These are phyloP conservation scores for Ichneumoninae sp. DNA, from an alignment of 2,888 invertebrate species.

Conservation along the genomic window DNA sequence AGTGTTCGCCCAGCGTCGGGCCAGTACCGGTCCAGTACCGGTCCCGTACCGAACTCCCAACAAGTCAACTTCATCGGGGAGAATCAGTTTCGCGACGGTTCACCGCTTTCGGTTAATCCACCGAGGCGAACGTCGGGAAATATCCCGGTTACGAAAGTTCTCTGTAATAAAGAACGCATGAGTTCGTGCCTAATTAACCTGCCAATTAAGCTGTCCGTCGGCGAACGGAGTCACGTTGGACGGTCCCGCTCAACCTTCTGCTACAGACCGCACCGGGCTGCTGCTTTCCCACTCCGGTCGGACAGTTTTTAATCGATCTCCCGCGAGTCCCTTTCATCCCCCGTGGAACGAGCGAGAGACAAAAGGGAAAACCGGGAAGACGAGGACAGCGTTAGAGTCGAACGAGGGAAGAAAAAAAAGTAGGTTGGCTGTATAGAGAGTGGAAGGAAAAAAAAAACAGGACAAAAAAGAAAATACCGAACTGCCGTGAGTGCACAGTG, in stretches of 20 bases:
- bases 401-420: slow-evolving; percentile 58
- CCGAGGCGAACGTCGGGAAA: neutral
- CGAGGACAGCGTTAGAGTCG: slow-evolving; percentile 32
- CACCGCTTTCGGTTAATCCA: slow-evolving; percentile 25
- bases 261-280: neutral
- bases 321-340: slow-evolving; percentile 59
- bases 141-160: neutral
- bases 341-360: slow-evolving; percentile 50
- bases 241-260: neutral
- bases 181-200: slow-evolving; percentile 53
- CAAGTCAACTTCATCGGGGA: neutral
- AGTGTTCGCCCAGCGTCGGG: too few species aligned
- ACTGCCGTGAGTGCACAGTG: slow-evolving; percentile 25
- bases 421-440: slow-evolving; percentile 47
- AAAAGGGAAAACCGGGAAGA: slow-evolving; percentile 57
- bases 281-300: slow-evolving; percentile 29
- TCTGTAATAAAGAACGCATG: slow-evolving; percentile 37
- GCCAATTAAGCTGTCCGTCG: slow-evolving; percentile 57
- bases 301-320: slow-evolving; percentile 65
- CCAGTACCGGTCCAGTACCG: too few species aligned
- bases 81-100: neutral
- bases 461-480: slow-evolving; percentile 19
- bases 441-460: slow-evolving; percentile 7
- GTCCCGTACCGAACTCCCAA: too few species aligned
- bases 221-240: slow-evolving; percentile 4